Evolutionary conservation across 2,113 vertebrate species (phyloP).

Genomic region (Grammomys surdaster): DNA sequence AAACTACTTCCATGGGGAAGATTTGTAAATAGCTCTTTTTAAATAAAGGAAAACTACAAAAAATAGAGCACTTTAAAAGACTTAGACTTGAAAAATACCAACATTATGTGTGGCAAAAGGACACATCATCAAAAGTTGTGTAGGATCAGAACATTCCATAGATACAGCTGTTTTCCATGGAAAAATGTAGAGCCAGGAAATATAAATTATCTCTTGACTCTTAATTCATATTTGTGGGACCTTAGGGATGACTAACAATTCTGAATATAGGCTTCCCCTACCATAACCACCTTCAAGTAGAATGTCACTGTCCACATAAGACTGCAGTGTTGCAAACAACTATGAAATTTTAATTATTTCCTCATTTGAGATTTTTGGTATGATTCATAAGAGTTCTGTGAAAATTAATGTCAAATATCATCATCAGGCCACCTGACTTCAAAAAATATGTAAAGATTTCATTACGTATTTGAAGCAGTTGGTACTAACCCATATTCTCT

Average conservation of each 20-base stretch:
- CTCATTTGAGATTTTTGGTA: background rate
- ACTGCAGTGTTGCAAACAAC: background rate
- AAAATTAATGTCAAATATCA: background rate
- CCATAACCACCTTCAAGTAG: background rate
- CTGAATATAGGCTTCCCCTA: background rate
- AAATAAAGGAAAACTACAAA: background rate
- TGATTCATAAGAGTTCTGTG: background rate
- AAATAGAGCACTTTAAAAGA: conserved; percentile 21
- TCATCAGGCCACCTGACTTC: background rate
- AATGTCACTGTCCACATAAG: background rate
- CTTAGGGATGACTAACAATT: background rate
- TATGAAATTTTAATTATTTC: conserved; percentile 8
- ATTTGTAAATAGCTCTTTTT: conserved; percentile 19
- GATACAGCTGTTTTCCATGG: background rate
- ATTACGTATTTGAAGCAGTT: conserved; percentile 20
- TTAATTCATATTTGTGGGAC: background rate
- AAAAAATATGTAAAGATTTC: conserved; percentile 35
- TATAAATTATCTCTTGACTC: background rate
- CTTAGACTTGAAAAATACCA: background rate
- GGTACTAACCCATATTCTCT: background rate
- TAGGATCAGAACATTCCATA: background rate
- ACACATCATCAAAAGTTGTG: background rate
- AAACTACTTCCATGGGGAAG: conserved; percentile 67
- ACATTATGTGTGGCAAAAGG: background rate
- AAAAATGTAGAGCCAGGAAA: background rate